Base-by-base conservation (phyloP, 1,140 invertebrate genomes). In the Trachymyrmex cornetzi region DNA sequence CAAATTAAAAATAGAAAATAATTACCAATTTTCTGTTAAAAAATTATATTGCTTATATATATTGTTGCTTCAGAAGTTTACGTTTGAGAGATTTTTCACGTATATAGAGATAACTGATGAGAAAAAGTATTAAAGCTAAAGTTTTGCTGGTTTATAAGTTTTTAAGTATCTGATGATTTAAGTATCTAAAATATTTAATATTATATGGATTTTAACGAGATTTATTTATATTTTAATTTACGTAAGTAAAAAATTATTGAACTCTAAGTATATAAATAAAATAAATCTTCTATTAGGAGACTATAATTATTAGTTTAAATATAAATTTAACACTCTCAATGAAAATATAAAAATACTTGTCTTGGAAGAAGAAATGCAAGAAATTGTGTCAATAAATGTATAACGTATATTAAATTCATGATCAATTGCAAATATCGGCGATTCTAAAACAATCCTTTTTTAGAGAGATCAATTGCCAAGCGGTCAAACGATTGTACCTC, bases 401-500 rank as follows among this genome's bases (percentile, higher is more conserved):
- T 27, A 53, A 22, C 0, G 0, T 80, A 1, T 44, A 22, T 6
- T 6, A 27, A 50, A 71, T 81, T 4, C n/a, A 38, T 14, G 16
- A 55, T 69, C 22, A 19, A 2, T 44, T 30, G 1, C 0, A 19
- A 19, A 19, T 24, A 19, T 50, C 12, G 44, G 44, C 16, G 0
- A 69, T 9, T 66, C 1, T 27, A 67, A 12, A 19, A 67, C 11
- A 24, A 27, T 19, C 48, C 12, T 55, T 48, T 48, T 74, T 82
- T 74, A 82, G 2, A 63, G 22, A 27, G 16, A 74, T 82, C 67
- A 67, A 82, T 59, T 59, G 1, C 6, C 14, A 30, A 67, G 27
- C 27, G 63, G 53, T 81, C 53, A 74, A 74, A 50, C n/a, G 24
- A 82, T 63, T 84, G 24, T 48, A 74, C 38, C 19, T 61, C 55